Evolutionary conservation across 2,113 vertebrate genomes (phyloP).

Genomic region (Pteruthius melanotis): DNA sequence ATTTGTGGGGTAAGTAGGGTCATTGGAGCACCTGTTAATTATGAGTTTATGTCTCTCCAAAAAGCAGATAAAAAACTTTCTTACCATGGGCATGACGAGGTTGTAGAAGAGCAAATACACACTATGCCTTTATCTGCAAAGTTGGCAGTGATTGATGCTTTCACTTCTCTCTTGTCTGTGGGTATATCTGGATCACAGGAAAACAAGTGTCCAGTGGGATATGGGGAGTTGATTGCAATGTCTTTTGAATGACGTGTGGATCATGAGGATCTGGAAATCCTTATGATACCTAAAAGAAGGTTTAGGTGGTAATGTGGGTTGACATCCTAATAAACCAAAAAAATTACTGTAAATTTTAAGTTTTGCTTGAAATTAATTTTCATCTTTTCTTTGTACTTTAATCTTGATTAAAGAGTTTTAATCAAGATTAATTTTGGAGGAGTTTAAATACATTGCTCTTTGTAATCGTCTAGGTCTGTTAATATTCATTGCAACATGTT

Average conservation of each 20-base stretch:
- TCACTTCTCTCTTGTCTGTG: background rate
- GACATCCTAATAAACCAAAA: background rate
- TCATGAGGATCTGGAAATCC: background rate
- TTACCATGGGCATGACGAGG: background rate
- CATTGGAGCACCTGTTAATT: conserved; percentile 18
- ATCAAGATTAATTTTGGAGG: background rate
- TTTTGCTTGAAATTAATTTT: background rate
- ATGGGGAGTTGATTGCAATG: background rate
- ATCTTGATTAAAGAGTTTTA: no score
- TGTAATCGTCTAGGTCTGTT: background rate
- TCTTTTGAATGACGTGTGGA: background rate
- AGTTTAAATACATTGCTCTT: background rate
- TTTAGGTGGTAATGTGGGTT: background rate
- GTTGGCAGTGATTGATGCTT: conserved; percentile 7
- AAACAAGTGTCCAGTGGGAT: background rate
- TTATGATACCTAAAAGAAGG: background rate
- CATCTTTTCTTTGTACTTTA: background rate
- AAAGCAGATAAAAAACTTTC: background rate
- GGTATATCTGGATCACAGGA: background rate
- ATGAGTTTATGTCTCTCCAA: background rate
- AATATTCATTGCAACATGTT: background rate
- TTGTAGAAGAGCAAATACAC: background rate
- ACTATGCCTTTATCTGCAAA: background rate
- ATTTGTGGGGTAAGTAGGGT: background rate
- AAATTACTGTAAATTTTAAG: background rate